Base-by-base conservation (phyloP, 2,797 vertebrate species). In the Tokudaia muenninki region DNA sequence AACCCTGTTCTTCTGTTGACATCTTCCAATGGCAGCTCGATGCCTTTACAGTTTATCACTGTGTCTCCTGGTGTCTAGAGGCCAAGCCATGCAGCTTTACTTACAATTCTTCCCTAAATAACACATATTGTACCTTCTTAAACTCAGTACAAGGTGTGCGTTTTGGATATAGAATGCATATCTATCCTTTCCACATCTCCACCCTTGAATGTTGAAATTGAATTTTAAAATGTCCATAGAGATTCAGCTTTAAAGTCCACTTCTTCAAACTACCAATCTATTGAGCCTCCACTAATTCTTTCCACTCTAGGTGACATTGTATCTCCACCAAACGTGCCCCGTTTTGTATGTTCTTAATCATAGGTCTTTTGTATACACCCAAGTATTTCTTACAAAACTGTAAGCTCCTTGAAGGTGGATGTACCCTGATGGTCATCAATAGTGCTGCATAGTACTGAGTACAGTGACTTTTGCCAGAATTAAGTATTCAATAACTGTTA, bases 151-250 rank as follows among this genome's bases (percentile, higher is more conserved):
- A 83, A 61, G 12, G 82, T 82, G 34, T 82, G 34, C 6, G 81
- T 92, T 87, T 57, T 79, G 65, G 55, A 83, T 31, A 88, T 41
- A 92, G 37, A 96, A 87, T 41, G 37, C 34, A 91, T 87, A 89
- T 29, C 22, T 91, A 91, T 29, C 26, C 26, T 97, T 65, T 81
- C 55, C n/a, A 96, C 31, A 83, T 84, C 34, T 16, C 61, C 75
- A 94, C 77, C 90, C 79, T 81, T 96, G 34, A 90, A 95, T 90
- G 44, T 65, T 87, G 87, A 92, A 95, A 97, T 6, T 90, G 47
- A 96, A 79, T 96, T 24, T 91, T 95, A 88, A 52, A 88, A 96
- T 94, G 41, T 81, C 87, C 44, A 78, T 5, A 92, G 72, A 92
- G 55, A 41, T 92, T 97, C 82, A 90, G 55, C 41, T 97, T 81